Evolutionary conservation across 2,113 vertebrate genomes (phyloP), one percentile per base, ranked within the genome.

Genomic region (Turnix velox): DNA sequence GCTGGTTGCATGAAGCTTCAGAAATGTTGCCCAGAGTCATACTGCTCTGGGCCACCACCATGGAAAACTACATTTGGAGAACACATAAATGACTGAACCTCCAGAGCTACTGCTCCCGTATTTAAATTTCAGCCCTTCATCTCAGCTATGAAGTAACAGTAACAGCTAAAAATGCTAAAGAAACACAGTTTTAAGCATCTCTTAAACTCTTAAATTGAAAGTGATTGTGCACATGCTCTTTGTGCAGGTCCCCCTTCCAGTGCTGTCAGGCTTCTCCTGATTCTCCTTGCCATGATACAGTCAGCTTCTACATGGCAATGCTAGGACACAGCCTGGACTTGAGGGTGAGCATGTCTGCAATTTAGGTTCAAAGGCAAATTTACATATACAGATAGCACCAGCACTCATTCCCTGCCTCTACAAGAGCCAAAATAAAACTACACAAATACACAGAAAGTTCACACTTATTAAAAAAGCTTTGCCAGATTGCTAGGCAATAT

Each of bases 401-500:
- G 7, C 4, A 33, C 15, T 27, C 40, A 31, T 82, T 12, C 25
- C 15, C 19, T 66, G 27, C 10, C 45, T 45, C 51, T 72, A 6
- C 4, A 71, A 82, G 14, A 54, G 25, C 18, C 54, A 39, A 79
- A 79, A 48, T 57, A 87, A 63, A 84, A 48, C 45, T 14, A 48
- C 8, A 37, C 3, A 84, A 57, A 72, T 27, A 49, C 35, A 79
- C 1, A 51, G 24, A 48, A 79, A 82, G 27, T 43, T 27, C 4
- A 0, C 15, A 27, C 31, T 49, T 37, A 11, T 3, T 23, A 24
- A 68, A 57, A 82, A 46, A 18, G 1, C 33, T 22, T 37, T 68
- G 1, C 4, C 35, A 66, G 18, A 57, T 19, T 42, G 19, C 55
- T 35, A 72, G 3, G 4, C 0, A 0, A 20, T 51, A 6, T 33